Evolutionary conservation across 2,888 invertebrate genomes (phyloP), one percentile per base, ranked within the genome.

Genomic region (Eupithecia abbreviata): DNA sequence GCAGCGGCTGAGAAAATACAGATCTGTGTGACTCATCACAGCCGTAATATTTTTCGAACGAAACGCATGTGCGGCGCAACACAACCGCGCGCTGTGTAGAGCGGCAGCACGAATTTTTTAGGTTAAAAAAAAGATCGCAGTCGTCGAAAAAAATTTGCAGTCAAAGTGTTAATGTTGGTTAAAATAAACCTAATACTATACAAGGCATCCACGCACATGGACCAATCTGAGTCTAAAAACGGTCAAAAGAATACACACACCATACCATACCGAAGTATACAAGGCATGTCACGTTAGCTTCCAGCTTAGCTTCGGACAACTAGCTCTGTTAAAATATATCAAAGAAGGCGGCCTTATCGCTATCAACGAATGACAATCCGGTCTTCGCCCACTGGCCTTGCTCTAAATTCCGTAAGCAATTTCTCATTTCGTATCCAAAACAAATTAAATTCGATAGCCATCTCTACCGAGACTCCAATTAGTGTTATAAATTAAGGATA

Each of bases 401-500:
- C 45, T 68, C 67, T 43, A 45, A 45, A 66, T 66, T 66, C 43
- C 43, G n/a, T 4, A 15, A 42, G n/a, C 18, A 43, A 67, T 68
- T 68, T 45, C n/a, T 43, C 67, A 68, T 68, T 68, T 68, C 10
- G 45, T 68, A 68, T 69, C 47, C 69, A 13, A 69, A 69, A 69
- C 30, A 69, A 55, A 71, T 71, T 71, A 55, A 71, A 55, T 51
- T 71, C 43, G 51, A 71, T 55, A 55, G 15, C 42, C n/a, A 55
- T 55, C 55, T 30, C 15, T 15, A 67, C 65, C 30, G 73, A 47
- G 49, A 58, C 45, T 72, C 68, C 74, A 78, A 78, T 78, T 74
- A 76, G 65, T 69, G 30, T 69, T 65, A 76, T 76, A 75, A 77
- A 77, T 77, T 73, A 65, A 75, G 65, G 67, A 71, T 75, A 77